These are phyloP conservation scores for Ageneiosus marmoratus DNA, from an alignment of 2,113 vertebrate genomes.

Conservation along the genomic window DNA sequence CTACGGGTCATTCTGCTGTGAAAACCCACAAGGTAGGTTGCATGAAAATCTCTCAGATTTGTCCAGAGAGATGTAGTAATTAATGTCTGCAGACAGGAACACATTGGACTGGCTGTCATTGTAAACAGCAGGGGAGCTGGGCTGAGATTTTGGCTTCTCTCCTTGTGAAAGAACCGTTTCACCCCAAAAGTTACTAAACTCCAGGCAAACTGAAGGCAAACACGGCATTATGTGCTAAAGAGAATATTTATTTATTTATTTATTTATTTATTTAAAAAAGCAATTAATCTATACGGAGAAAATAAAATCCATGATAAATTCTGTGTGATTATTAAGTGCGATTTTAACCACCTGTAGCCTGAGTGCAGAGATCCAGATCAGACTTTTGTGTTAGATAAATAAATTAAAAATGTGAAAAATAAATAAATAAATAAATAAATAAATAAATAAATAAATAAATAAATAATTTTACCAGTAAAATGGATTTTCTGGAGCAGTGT, in stretches of 20 bases:
- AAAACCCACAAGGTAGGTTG: background rate
- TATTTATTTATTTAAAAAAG: background rate
- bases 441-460: too few species aligned
- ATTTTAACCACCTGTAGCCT: background rate
- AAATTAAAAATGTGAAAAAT: too few species aligned
- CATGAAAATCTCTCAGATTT: background rate
- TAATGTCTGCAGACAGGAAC: background rate
- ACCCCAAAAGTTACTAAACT: background rate
- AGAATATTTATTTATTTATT: background rate
- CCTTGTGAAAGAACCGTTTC: background rate
- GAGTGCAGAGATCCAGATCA: background rate
- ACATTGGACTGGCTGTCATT: background rate
- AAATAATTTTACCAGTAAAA: too few species aligned
- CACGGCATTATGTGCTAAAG: background rate
- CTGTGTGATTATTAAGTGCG: too few species aligned
- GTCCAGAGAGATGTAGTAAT: background rate
- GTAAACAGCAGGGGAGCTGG: slow-evolving; percentile 18
- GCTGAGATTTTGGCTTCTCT: slow-evolving; percentile 7
- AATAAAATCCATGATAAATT: background rate
- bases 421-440: too few species aligned
- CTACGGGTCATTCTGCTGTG: background rate
- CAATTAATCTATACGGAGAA: too few species aligned
- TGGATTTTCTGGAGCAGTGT: too few species aligned
- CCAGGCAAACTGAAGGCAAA: background rate
- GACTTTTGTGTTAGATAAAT: background rate